Evolutionary conservation across 2,888 invertebrate genomes (phyloP).

Genomic region (Ectemnius continuus): DNA sequence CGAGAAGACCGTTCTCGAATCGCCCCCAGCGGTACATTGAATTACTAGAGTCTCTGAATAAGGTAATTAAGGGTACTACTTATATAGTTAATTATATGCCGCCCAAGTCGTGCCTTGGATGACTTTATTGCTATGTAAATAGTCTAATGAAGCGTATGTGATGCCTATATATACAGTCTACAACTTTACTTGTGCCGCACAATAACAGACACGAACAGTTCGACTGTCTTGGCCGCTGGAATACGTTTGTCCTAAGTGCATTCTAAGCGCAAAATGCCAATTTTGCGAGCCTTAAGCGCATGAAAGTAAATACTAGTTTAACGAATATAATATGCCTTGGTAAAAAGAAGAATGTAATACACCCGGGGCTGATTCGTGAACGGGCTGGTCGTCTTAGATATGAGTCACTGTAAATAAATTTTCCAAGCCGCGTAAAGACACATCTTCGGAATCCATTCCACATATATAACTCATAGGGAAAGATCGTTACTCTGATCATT

Average conservation of each 20-base stretch:
- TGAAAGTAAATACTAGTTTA: neutral
- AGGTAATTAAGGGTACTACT: conserved; percentile 17
- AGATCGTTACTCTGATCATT: too few species aligned
- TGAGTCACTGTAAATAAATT: conserved; percentile 55
- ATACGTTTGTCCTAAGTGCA: neutral
- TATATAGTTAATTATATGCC: conserved; percentile 38
- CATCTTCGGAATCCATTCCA: conserved; percentile 62
- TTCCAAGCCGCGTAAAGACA: conserved; percentile 46
- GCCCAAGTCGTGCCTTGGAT: conserved; percentile 58
- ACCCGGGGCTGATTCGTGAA: conserved; percentile 41
- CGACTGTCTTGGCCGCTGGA: neutral
- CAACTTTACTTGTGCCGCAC: conserved; percentile 12
- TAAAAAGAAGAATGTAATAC: neutral
- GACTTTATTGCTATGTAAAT: conserved; percentile 46
- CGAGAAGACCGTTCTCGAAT: conserved; percentile 51
- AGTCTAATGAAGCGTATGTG: conserved; percentile 19
- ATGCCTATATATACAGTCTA: conserved; percentile 1
- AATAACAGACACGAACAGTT: conserved; percentile 6
- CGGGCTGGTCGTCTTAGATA: conserved; percentile 34
- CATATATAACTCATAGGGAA: neutral
- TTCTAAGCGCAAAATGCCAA: neutral
- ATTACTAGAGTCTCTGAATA: neutral
- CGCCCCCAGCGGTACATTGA: conserved; percentile 23
- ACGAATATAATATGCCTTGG: neutral
- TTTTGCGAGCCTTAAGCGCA: conserved; percentile 1